These are phyloP conservation scores for Enteromius mattozi DNA, from an alignment of 2,797 vertebrate species.

Conservation along the genomic window DNA sequence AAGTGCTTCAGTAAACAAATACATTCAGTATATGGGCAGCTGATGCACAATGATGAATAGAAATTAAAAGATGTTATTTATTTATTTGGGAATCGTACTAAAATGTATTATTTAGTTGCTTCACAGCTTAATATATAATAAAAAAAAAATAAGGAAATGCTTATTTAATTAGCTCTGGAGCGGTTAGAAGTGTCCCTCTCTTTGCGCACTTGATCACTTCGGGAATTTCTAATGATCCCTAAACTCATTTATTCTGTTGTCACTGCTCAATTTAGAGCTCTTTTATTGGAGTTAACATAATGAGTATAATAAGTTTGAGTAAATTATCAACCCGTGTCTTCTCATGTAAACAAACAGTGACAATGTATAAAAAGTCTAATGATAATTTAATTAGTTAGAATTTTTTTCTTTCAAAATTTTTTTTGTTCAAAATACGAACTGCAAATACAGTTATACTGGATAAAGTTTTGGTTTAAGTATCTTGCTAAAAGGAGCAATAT, in stretches of 20 bases:
- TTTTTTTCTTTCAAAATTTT: background rate
- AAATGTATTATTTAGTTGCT: background rate
- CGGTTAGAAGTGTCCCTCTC: conserved; percentile 38
- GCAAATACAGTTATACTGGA: background rate
- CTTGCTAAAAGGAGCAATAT: background rate
- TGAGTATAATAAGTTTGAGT: background rate
- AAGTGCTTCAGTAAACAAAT: background rate
- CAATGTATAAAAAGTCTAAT: background rate
- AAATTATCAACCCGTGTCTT: background rate
- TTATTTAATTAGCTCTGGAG: conserved; percentile 55
- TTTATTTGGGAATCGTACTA: background rate
- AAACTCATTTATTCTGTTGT: conserved; percentile 52
- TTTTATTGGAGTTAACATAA: conserved; percentile 11
- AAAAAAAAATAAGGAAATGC: background rate
- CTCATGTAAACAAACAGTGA: background rate
- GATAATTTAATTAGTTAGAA: background rate
- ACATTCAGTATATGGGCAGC: background rate
- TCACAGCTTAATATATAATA: background rate
- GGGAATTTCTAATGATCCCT: conserved; percentile 31
- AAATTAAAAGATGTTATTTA: background rate
- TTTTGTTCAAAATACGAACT: background rate
- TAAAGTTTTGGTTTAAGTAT: background rate
- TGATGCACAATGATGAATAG: background rate
- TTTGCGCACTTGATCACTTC: conserved; percentile 29
- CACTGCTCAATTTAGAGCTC: conserved; percentile 1